A percentile compares a stretch with the other conserved stretches of the same genome.
Evolutionary conservation across 2,797 vertebrate species (phyloP).

Genomic region (Uromys caudimaculatus): DNA sequence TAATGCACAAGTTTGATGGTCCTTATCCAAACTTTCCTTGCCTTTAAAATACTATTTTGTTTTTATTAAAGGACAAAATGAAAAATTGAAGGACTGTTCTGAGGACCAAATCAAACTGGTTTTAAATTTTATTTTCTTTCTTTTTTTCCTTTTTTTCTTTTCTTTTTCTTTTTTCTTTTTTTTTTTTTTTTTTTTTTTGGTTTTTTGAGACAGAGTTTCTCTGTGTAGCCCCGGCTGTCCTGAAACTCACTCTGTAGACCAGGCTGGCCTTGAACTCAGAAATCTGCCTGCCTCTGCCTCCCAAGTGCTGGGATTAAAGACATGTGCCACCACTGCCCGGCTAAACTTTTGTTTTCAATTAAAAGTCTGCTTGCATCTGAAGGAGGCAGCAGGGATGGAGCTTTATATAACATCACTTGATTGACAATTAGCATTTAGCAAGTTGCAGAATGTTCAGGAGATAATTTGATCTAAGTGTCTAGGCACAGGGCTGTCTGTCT

Average conservation of each 20-base stretch:
- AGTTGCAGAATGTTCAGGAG: conserved; percentile 64
- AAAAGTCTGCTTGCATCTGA: conserved; percentile 67
- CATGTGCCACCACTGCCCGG: too few species aligned
- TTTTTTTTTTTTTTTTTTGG: too few species aligned
- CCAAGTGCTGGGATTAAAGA: too few species aligned
- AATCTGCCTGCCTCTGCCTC: too few species aligned
- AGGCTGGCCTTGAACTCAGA: too few species aligned
- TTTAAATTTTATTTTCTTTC: too few species aligned
- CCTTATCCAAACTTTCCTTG: neutral
- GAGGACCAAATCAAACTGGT: conserved; percentile 24
- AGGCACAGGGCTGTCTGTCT: conserved; percentile 9
- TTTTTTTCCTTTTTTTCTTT: too few species aligned
- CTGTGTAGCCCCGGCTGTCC: too few species aligned
- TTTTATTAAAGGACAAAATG: neutral
- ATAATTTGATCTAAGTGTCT: conserved; percentile 67
- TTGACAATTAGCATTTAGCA: conserved; percentile 77
- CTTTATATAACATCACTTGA: conserved; percentile 59
- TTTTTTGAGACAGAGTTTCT: too few species aligned
- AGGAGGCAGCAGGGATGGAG: conserved; percentile 1
- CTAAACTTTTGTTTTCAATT: conserved; percentile 54
- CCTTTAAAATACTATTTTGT: neutral
- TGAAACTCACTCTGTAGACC: too few species aligned
- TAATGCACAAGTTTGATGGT: neutral
- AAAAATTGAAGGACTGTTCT: conserved; percentile 20
- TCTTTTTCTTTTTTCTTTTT: too few species aligned